Evolutionary conservation across 2,888 invertebrate species (phyloP).

Genomic region (Argyra leucocephala): DNA sequence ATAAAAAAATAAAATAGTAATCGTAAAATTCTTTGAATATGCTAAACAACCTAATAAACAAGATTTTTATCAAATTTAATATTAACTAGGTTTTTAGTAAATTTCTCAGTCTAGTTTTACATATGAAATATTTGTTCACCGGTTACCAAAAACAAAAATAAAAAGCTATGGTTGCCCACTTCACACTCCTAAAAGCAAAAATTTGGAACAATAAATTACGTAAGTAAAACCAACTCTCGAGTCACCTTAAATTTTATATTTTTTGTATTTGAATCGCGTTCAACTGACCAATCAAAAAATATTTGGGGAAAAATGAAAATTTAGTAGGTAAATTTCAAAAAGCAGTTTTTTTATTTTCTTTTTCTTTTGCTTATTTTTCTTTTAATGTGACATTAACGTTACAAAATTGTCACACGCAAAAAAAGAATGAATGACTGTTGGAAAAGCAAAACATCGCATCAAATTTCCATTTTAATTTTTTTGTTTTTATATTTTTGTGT

Average conservation of each 20-base stretch:
- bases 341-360: not conserved
- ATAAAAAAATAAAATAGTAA: not conserved
- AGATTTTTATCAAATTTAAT: conserved; percentile 3
- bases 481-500: too few relatives aligned
- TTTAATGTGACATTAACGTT: not conserved
- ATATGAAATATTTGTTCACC: not conserved
- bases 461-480: too few relatives aligned
- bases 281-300: too few relatives aligned
- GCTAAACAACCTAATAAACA: conserved; percentile 3
- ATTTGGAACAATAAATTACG: too few relatives aligned
- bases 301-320: not conserved
- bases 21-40: conserved; percentile 4
- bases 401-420: not conserved
- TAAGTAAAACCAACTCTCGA: too few relatives aligned
- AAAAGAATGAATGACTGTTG: not conserved
- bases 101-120: conserved; percentile 4
- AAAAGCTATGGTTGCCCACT: too few relatives aligned
- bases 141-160: not conserved
- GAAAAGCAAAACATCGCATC: too few relatives aligned
- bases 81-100: not conserved
- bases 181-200: too few relatives aligned
- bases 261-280: too few relatives aligned
- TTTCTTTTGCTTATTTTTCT: not conserved
- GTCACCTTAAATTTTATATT: too few relatives aligned
- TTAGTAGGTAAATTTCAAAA: not conserved